phyloP scores from a whole-genome alignment of 2,797 vertebrate species.

The Mus spretus region DNA sequence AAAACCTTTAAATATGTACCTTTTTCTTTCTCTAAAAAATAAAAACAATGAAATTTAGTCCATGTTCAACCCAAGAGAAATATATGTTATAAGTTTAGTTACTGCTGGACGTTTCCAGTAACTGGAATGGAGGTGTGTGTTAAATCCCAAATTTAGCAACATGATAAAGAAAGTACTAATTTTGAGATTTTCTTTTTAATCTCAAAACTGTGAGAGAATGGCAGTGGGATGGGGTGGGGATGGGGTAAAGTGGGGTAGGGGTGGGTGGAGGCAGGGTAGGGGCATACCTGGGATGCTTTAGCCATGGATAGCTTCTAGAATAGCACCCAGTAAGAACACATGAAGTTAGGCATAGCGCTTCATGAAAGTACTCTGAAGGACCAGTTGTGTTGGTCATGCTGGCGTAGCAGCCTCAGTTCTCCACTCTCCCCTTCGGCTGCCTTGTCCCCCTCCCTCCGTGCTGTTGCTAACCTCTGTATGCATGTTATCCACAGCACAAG shows the following conservation, averaged over 20 bases:
- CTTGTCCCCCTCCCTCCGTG: fast-evolving
- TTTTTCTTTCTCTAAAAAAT: background rate
- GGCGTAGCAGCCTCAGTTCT: too few species aligned
- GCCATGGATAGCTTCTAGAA: background rate
- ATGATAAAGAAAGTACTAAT: background rate
- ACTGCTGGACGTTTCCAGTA: background rate
- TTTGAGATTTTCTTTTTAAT: background rate
- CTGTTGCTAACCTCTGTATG: background rate
- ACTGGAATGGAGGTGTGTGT: background rate
- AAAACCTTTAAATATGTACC: background rate
- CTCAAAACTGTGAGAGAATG: background rate
- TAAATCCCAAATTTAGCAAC: background rate
- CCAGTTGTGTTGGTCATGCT: background rate
- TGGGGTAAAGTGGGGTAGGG: too few species aligned
- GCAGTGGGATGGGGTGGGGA: background rate
- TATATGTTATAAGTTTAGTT: background rate
- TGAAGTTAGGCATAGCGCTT: background rate
- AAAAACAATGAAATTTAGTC: background rate
- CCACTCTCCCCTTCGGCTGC: background rate
- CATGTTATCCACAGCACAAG: too few species aligned
- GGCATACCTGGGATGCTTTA: background rate
- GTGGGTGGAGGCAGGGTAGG: too few species aligned
- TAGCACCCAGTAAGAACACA: background rate
- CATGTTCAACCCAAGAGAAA: background rate
- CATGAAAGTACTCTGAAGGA: background rate